phyloP scores from a whole-genome alignment of 2,797 vertebrate species.

The Sardinella longiceps region DNA sequence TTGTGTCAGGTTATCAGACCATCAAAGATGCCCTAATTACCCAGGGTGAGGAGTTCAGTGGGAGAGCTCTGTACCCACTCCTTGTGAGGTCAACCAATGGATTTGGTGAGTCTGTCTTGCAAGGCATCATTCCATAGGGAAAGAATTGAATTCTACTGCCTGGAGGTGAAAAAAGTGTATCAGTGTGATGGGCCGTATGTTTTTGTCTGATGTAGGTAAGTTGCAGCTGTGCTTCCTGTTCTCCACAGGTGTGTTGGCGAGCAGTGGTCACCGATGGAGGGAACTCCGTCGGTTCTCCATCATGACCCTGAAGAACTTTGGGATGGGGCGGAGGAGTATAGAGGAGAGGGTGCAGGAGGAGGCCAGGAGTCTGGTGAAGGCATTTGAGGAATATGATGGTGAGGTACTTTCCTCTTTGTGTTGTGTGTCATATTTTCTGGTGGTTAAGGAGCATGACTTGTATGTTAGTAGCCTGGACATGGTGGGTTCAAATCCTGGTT shows the following conservation, averaged over 20 bases:
- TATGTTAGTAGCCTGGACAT: too few relatives aligned
- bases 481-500: too few relatives aligned
- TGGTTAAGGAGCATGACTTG: too few relatives aligned
- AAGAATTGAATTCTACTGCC: too few relatives aligned
- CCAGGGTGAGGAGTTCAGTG: conserved; percentile 68
- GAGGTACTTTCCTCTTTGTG: too few relatives aligned
- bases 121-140: too few relatives aligned
- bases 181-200: too few relatives aligned
- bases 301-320: conserved; percentile 67
- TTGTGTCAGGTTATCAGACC: conserved; percentile 70
- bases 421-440: too few relatives aligned
- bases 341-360: conserved; percentile 72
- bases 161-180: too few relatives aligned
- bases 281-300: conserved; percentile 69
- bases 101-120: conserved; percentile 62
- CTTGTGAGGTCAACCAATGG: conserved; percentile 67
- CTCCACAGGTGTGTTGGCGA: conserved; percentile 60
- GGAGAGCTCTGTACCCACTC: conserved; percentile 61
- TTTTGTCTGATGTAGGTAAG: too few relatives aligned
- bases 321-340: conserved; percentile 71
- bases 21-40: conserved; percentile 73
- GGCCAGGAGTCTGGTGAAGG: conserved; percentile 63
- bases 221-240: background rate
- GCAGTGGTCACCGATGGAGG: conserved; percentile 68
- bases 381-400: conserved; percentile 51